Base-by-base conservation (phyloP, 2,888 invertebrate species). In the Heliconius ethilla region DNA sequence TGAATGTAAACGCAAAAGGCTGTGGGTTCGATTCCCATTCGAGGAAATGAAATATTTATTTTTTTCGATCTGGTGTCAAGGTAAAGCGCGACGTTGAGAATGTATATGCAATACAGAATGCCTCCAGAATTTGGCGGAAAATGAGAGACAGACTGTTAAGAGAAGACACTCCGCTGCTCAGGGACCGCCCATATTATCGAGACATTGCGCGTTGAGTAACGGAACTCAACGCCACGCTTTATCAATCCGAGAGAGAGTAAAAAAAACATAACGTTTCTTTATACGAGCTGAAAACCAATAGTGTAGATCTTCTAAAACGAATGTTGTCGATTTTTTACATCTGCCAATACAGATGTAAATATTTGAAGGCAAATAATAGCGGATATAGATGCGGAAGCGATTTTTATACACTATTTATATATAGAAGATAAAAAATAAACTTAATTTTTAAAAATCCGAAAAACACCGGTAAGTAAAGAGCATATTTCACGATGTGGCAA, bases 401-500 rank as follows among this genome's bases (percentile, higher is more conserved):
- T 9, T 55, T 9, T 7, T 55, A 55, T 6, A 18, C 15, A 18
- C 45, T 45, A 45, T 45, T 15, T 37, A n/a, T 37, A 70, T n/a
- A 29, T 27, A 22, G 25, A 25, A 45, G 7, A 29, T 29, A 22
- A 70, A n/a, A 55, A 59, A 70, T 80, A 79, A 83, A 81, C 80
- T 84, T 88, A 87, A 87, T 88, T 85, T 87, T 85, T 86, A 87
- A 87, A 87, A 87, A 88, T 86, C 83, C 81, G 82, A 82, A 84
- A 82, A 82, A 82, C 82, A 82, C 76, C 82, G 83, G 86, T 85
- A 84, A 83, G 83, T 82, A 81, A 82, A 83, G 86, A 85, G 84
- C 88, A 90, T 91, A 91, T 90, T 87, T 90, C 89, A 89, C 83
- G 85, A 82, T 91, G 91, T 86, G 88, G 91, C 90, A 91, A 91